Conservation (phyloP, 2,888 invertebrate genomes). For the Ormia ochracea region DNA sequence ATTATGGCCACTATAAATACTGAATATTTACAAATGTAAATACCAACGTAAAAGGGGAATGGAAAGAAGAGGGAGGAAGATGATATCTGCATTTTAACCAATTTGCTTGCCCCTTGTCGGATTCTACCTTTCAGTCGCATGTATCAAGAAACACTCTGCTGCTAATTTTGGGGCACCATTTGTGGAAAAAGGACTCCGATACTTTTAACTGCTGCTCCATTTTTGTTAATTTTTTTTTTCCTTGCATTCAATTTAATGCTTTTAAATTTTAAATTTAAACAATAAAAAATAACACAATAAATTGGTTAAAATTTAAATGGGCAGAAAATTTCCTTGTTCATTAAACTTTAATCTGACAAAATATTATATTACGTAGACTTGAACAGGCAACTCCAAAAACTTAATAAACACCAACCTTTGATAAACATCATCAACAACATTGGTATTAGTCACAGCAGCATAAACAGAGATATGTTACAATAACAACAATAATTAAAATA, state of each 20-base stretch:
- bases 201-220: neutral
- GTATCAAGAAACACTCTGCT: no score
- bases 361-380: no score
- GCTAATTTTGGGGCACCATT: no score
- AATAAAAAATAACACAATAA: slow-evolving; percentile 10
- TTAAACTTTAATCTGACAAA: slow-evolving; percentile 48
- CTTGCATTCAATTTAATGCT: neutral
- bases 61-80: no score
- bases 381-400: no score
- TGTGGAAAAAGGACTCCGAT: no score
- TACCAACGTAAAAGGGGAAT: no score
- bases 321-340: slow-evolving; percentile 40
- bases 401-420: slow-evolving; percentile 26
- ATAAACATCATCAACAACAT: neutral
- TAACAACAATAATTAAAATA: neutral
- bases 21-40: no score
- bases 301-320: slow-evolving; percentile 5
- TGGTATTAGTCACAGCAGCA: neutral
- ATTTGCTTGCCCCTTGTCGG: no score
- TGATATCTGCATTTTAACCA: no score
- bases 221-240: neutral
- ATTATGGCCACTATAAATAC: no score
- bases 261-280: slow-evolving; percentile 8
- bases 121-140: no score
- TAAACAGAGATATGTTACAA: neutral